Evolutionary conservation across 2,113 vertebrate genomes (phyloP).

Genomic region (Leptocoma aspasia): DNA sequence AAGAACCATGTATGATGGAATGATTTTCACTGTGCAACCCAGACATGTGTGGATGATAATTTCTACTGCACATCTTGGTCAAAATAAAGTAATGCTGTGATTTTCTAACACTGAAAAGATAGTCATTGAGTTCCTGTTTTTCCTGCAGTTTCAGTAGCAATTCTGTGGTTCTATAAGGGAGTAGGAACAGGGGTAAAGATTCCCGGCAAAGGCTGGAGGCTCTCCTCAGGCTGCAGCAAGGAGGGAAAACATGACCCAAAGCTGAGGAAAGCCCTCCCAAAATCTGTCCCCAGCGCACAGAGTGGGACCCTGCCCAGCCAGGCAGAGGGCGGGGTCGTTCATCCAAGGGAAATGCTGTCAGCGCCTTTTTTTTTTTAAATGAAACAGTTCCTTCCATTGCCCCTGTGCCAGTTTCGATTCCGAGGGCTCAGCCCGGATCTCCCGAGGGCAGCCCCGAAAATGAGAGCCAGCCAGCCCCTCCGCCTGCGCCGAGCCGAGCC

Average conservation of each 20-base stretch:
- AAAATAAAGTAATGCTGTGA: neutral
- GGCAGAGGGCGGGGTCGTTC: neutral
- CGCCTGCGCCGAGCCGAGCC: accelerated
- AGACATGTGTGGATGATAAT: accelerated
- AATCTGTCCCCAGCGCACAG: accelerated
- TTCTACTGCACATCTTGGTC: neutral
- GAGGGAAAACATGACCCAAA: neutral
- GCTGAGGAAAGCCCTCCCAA: neutral
- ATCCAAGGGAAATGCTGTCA: neutral
- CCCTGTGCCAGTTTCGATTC: neutral
- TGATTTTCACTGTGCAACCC: neutral
- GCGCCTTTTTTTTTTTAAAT: neutral
- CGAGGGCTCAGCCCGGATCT: neutral
- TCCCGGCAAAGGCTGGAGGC: neutral
- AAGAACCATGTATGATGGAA: neutral
- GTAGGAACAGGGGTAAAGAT: too few species aligned
- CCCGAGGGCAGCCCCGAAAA: too few species aligned
- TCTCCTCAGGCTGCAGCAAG: neutral
- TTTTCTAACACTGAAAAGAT: neutral
- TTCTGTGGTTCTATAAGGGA: accelerated
- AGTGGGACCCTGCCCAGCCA: neutral
- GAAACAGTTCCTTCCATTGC: neutral
- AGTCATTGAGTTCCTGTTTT: neutral
- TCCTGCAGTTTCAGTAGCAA: neutral
- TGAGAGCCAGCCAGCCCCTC: accelerated